Evolutionary conservation across 1,140 invertebrate genomes (phyloP), one percentile per base, ranked within the genome.

Genomic region (Solenopsis fugax): DNA sequence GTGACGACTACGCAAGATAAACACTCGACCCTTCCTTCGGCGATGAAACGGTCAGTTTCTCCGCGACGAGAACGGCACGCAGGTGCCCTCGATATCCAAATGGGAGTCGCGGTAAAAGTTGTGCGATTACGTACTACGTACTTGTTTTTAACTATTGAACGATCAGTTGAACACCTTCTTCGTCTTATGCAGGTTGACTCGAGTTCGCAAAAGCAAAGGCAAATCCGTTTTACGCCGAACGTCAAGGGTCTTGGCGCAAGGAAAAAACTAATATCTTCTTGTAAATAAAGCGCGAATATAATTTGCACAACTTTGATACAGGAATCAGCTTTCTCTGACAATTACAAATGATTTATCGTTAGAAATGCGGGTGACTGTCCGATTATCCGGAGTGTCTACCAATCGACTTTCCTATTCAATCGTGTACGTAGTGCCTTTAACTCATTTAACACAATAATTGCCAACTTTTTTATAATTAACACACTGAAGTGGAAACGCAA

Each of bases 31-130:
- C 69, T 64, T 76, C 29, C 56, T 75, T 58, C 21, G 54, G 34
- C 50, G 54, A 65, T 75, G 45, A 60, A 90, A 88, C 62, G 50
- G 67, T 45, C 85, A 56, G 89, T 90, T 89, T 90, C 88, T 86
- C 86, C 69, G 52, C 12, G 34, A 62, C 62, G 64, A 41, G 81
- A 89, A 88, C 45, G 87, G 87, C 69, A 81, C 71, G 82, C 90
- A 84, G 56, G 84, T 92, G 92, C 86, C 92, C 91, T 73, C 92
- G 89, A 92, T 92, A 92, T 72, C 92, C 91, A 92, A 92, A 92
- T 92, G 84, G 67, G 91, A 91, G 67, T 77, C 87, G 77, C 77
- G 85, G 90, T 92, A 92, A 92, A 92, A 92, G 92, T 90, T 88
- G 92, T 87, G 80, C 81, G 89, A 90, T 91, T 91, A 90, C 87